phyloP scores from a whole-genome alignment of 2,797 vertebrate species.

The Sebastes flavidus region DNA sequence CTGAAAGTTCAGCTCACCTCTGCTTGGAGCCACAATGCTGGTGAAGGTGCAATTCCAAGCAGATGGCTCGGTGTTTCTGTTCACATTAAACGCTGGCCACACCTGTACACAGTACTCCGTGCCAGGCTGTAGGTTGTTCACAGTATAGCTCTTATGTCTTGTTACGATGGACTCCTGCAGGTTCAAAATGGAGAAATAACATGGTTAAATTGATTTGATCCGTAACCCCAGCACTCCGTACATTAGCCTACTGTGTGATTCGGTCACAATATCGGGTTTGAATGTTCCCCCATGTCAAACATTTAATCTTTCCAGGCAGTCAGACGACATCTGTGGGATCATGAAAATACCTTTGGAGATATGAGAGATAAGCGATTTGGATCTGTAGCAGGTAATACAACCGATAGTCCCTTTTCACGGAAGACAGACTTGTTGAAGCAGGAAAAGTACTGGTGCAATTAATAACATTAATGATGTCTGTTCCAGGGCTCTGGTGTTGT shows the following conservation, averaged over 20 bases:
- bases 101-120: slow-evolving; percentile 70
- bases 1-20: slow-evolving; percentile 50
- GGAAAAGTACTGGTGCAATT: not conserved
- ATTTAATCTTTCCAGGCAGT: not conserved
- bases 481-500: not conserved
- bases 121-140: slow-evolving; percentile 31
- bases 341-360: not conserved
- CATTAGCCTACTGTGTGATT: not conserved
- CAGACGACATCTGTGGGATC: not conserved
- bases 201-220: not conserved
- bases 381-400: not conserved
- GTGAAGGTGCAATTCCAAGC: slow-evolving; percentile 60
- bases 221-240: not conserved
- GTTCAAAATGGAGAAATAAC: not conserved
- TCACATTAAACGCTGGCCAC: fast-evolving
- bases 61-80: not conserved
- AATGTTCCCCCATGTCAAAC: not conserved
- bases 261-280: not conserved
- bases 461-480: not conserved
- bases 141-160: fast-evolving
- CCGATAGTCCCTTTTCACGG: not conserved
- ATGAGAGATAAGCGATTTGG: not conserved
- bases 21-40: slow-evolving; percentile 1
- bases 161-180: not conserved
- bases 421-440: not conserved